Percentiles rank a stretch among this genome's conserved stretches.
Conservation (phyloP, 2,888 invertebrate genomes). For the Zootermopsis nevadensis region DNA sequence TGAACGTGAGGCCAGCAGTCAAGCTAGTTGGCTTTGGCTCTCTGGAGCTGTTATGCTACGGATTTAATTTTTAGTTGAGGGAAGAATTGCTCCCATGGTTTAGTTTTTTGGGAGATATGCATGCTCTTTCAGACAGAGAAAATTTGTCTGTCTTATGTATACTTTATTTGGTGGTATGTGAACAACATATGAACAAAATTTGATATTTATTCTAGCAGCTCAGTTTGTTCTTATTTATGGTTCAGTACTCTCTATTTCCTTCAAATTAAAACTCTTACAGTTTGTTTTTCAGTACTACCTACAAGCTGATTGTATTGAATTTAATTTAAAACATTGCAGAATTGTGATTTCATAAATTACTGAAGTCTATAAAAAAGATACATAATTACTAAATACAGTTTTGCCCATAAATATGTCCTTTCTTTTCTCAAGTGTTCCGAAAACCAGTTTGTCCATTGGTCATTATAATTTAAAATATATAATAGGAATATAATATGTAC, state of each 20-base stretch:
- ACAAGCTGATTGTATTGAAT: background rate
- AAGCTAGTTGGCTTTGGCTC: too few species aligned
- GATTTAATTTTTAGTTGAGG: background rate
- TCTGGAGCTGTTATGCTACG: too few species aligned
- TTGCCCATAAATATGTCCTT: background rate
- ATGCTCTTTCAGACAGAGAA: background rate
- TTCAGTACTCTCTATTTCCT: background rate
- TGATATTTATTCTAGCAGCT: background rate
- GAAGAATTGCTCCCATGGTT: background rate
- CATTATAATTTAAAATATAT: constrained; percentile 14
- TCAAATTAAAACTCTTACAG: background rate
- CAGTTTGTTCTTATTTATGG: constrained; percentile 1
- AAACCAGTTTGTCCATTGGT: constrained; percentile 9
- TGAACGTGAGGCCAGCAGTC: too few species aligned
- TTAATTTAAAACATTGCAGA: background rate
- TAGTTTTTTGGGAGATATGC: background rate
- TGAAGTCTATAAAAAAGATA: background rate
- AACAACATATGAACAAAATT: background rate
- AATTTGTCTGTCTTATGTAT: background rate
- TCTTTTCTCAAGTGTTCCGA: constrained; percentile 4
- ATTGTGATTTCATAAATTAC: background rate
- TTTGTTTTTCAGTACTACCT: background rate
- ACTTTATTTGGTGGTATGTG: background rate
- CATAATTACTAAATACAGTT: background rate
- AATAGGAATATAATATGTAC: constrained; percentile 18